Percentiles rank a stretch among this genome's conserved stretches.
phyloP scores from a whole-genome alignment of 2,888 invertebrate genomes.

The Ennomos fuscantarius region DNA sequence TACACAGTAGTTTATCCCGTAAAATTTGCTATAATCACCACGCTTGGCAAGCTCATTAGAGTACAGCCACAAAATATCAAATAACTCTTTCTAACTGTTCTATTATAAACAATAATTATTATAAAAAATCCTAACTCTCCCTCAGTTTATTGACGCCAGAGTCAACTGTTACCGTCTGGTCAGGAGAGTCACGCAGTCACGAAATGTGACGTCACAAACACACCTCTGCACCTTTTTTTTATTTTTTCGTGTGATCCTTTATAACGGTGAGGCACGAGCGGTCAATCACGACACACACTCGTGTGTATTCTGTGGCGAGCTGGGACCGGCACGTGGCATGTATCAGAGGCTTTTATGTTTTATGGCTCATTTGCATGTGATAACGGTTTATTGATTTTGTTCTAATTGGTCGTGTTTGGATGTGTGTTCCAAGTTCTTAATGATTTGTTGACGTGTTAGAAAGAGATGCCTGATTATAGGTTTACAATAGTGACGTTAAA shows the following conservation, averaged over 20 bases:
- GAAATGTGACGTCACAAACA: constrained; percentile 57
- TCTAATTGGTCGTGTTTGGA: neutral
- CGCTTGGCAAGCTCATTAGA: no score
- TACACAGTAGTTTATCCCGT: no score
- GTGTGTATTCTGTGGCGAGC: constrained; percentile 11
- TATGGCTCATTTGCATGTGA: constrained; percentile 25
- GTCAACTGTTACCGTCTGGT: constrained; percentile 45
- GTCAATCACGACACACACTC: constrained; percentile 40
- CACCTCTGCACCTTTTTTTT: constrained; percentile 44
- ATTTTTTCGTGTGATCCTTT: constrained; percentile 38
- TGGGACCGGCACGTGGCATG: constrained; percentile 19
- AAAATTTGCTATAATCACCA: no score
- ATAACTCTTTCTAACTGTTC: no score
- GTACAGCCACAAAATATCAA: no score
- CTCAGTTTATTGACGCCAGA: constrained; percentile 27
- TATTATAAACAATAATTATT: constrained; percentile 6
- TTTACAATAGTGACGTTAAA: no score
- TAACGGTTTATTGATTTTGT: constrained; percentile 3
- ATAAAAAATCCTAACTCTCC: constrained; percentile 12
- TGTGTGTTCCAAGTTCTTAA: neutral
- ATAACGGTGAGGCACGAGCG: constrained; percentile 42
- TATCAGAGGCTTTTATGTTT: constrained; percentile 11
- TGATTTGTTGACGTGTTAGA: no score
- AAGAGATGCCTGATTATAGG: no score
- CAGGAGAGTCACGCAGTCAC: constrained; percentile 63